A percentile compares a stretch with the other conserved stretches of the same genome.
These are phyloP conservation scores for Salarias fasciatus DNA, from an alignment of 2,797 vertebrate species.

Conservation along the genomic window DNA sequence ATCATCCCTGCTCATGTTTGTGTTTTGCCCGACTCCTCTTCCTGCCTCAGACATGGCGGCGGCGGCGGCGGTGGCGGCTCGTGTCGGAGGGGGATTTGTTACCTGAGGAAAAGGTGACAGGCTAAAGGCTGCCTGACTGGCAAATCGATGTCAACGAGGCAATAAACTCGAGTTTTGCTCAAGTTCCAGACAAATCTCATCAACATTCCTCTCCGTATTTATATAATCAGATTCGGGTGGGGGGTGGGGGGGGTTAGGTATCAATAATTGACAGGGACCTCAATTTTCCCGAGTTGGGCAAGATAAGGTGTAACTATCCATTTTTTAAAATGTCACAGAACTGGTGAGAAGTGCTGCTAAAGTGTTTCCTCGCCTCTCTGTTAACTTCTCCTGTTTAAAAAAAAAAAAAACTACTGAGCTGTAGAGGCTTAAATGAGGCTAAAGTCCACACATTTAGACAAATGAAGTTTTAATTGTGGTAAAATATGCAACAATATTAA, in stretches of 20 bases:
- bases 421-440: slow-evolving; percentile 80
- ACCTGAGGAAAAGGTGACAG: slow-evolving; percentile 72
- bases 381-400: slow-evolving; percentile 47
- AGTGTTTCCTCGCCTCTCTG: slow-evolving; percentile 17
- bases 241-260: slow-evolving; percentile 4
- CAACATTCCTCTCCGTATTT: slow-evolving; percentile 49
- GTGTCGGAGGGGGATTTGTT: slow-evolving; percentile 52
- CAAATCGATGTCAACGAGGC: slow-evolving; percentile 68
- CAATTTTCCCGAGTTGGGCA: slow-evolving; percentile 40
- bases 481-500: slow-evolving; percentile 74
- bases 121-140: slow-evolving; percentile 67
- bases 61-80: slow-evolving; percentile 6
- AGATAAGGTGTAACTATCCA: slow-evolving; percentile 61
- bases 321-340: slow-evolving; percentile 46
- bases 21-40: slow-evolving; percentile 51
- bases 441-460: slow-evolving; percentile 80
- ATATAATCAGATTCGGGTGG: slow-evolving; percentile 53
- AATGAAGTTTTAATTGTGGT: slow-evolving; percentile 83
- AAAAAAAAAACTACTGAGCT: slow-evolving; percentile 54
- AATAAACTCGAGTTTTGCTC: slow-evolving; percentile 61
- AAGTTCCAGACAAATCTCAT: slow-evolving; percentile 58
- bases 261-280: slow-evolving; percentile 71
- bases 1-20: slow-evolving; percentile 71
- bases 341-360: not conserved
- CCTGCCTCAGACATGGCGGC: slow-evolving; percentile 54